Base-by-base conservation (phyloP, 2,113 vertebrate genomes). In the Gobius niger region DNA sequence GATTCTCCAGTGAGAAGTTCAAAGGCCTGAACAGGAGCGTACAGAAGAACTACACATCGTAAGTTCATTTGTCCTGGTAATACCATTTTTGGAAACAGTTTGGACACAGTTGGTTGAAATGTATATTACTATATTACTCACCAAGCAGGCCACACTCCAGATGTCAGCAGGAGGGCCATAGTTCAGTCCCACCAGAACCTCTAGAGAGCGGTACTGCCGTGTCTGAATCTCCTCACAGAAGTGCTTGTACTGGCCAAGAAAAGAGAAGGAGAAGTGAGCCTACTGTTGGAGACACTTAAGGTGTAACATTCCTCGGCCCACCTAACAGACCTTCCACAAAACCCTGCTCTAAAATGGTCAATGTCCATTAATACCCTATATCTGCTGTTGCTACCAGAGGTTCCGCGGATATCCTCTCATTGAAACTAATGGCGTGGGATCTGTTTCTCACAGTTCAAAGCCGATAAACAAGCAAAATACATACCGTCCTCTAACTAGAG, bases 201-300 rank as follows among this genome's bases (percentile, higher is more conserved):
- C 95, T 46, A 95, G 88, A 18, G 95, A 94, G 6, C 95, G 90
- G 73, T 96, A 96, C 14, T 95, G 94, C 77, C 92, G 92, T 1
- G 95, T 96, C 88, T 96, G 95, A 81, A 96, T 96, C 82, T 95
- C 89, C 70, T 94, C 93, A 57, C 93, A 93, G 85, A 95, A 94
- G 62, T 95, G 92, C 81, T 96, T 96, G 85, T 96, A 96, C 95
- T 96, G 75, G 5, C 63, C 47, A 66, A 76, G 77, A 1, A 68
- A n/a, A 72, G 16, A 73, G 0, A 73, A 12, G 51, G 1, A 57
- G 54, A 57, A 13, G 12, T 40, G n/a, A 6, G 50, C 15, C 16
- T n/a, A 11, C 24, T 4, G 0, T 34, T 34, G 24, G 24, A 34
- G 24, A 34, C 24, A 34, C 24, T 34, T 34, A 34, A 34, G 24